Conservation (phyloP, 2,797 vertebrate species). For the Chrosomus eos region DNA sequence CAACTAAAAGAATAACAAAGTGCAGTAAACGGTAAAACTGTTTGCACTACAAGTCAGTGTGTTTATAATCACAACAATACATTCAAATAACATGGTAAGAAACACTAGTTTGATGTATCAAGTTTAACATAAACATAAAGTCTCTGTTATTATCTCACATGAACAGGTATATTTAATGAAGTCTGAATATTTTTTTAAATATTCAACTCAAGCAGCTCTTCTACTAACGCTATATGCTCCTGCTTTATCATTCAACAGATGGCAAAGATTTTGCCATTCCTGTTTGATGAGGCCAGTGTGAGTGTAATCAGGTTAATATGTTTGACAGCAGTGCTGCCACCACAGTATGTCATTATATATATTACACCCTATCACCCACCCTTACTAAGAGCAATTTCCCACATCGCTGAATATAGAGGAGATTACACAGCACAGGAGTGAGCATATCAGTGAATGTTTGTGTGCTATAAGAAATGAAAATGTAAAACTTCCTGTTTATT, state of each 20-base stretch:
- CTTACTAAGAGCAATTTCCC: constrained; percentile 33
- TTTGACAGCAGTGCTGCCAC: constrained; percentile 37
- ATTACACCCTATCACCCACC: constrained; percentile 41
- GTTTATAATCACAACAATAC: too few species aligned
- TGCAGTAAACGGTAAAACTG: too few species aligned
- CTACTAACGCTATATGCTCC: neutral
- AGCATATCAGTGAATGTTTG: constrained; percentile 1
- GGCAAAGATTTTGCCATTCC: constrained; percentile 9
- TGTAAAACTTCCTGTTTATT: neutral
- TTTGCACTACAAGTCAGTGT: too few species aligned
- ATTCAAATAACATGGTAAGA: too few species aligned
- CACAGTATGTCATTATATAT: constrained; percentile 44
- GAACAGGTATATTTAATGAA: constrained; percentile 20
- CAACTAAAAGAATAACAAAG: too few species aligned
- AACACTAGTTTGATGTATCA: too few species aligned
- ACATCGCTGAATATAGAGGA: constrained; percentile 26
- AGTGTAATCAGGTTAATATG: constrained; percentile 47
- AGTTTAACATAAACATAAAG: neutral
- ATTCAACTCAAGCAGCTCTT: constrained; percentile 1
- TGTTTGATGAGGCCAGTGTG: constrained; percentile 31
- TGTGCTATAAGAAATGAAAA: neutral
- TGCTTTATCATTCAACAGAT: constrained; percentile 37
- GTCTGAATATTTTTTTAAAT: constrained; percentile 6
- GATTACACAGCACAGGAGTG: constrained; percentile 17
- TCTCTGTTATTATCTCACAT: constrained; percentile 7